phyloP scores from a whole-genome alignment of 2,113 vertebrate genomes.

The Polypterus senegalus region DNA sequence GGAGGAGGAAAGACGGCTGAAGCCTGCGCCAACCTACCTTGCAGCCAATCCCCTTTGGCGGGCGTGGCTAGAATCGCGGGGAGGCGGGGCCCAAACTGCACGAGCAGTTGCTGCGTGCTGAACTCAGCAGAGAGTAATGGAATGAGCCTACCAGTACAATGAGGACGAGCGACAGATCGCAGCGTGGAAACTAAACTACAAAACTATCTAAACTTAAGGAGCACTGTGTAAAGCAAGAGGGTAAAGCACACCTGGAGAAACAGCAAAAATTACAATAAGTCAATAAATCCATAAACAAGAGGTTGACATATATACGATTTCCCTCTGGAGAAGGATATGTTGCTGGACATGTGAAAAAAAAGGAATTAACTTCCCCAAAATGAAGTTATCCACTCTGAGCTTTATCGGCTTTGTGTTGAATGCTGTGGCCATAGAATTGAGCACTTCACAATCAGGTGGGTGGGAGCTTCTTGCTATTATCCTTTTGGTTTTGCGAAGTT shows the following conservation, averaged over 20 bases:
- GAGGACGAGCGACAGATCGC: conserved; percentile 35
- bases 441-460: conserved; percentile 80
- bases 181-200: conserved; percentile 26
- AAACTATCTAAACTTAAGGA: conserved; percentile 13
- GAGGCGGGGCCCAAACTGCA: conserved; percentile 43
- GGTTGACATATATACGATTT: background rate
- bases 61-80: conserved; percentile 26
- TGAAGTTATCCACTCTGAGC: conserved; percentile 51
- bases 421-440: conserved; percentile 47
- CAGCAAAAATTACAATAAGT: conserved; percentile 32
- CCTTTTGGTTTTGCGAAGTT: conserved; percentile 10
- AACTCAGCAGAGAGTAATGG: conserved; percentile 51
- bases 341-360: conserved; percentile 57
- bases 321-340: conserved; percentile 31
- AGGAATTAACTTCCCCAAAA: conserved; percentile 40
- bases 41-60: conserved; percentile 35
- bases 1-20: conserved; percentile 17
- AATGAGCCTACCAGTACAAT: conserved; percentile 43
- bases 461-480: conserved; percentile 19
- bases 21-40: conserved; percentile 22
- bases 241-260: conserved; percentile 13
- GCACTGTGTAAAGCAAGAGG: background rate
- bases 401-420: conserved; percentile 60
- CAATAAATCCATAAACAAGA: background rate
- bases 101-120: conserved; percentile 45